Evolutionary conservation across 1,140 invertebrate species (phyloP), one percentile per base, ranked within the genome.

Genomic region (Drosophila neocordata): DNA sequence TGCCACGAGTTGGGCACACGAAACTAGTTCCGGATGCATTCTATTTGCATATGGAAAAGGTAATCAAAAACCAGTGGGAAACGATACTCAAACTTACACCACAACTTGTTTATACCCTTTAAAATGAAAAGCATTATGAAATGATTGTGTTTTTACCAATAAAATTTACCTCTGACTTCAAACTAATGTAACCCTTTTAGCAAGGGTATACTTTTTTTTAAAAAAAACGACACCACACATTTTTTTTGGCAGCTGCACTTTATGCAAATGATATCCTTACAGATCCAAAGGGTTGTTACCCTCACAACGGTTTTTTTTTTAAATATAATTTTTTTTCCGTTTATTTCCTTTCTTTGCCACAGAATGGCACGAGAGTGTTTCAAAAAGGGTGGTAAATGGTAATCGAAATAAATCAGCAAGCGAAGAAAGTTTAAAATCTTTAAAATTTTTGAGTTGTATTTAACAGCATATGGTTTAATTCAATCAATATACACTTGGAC

Each of bases 231-330:
- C 53, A 74, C 64, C 64, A 59, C 38, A 56, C 64, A 52, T n/a
- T 73, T 74, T 77, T 73, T 75, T 56, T 58, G 68, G 67, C 72
- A 84, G 76, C 73, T 79, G 76, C 72, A 83, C 15, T 76, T 79
- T 83, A 83, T 83, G 79, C 61, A 65, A 83, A 82, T 82, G 58
- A 55, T 41, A 65, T 31, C 37, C 24, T 71, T 59, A 44, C 27
- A 65, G 3, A 48, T 51, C 24, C 62, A 58, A 52, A 37, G 12
- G 34, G 31, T 57, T 34, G 35, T 64, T 2, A 63, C 52, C 22
- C 22, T 13, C n/a, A 55, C 24, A 48, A 48, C 3, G 15, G 41
- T 4, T 48, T 48, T 48, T 44, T 44, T 44, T 44, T 13, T 37
- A 24, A 2, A 2, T 24, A 24, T 24, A 24, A 24, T 24, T 6